Evolutionary conservation across 2,113 vertebrate species (phyloP).

Genomic region (Pristiophorus japonicus): DNA sequence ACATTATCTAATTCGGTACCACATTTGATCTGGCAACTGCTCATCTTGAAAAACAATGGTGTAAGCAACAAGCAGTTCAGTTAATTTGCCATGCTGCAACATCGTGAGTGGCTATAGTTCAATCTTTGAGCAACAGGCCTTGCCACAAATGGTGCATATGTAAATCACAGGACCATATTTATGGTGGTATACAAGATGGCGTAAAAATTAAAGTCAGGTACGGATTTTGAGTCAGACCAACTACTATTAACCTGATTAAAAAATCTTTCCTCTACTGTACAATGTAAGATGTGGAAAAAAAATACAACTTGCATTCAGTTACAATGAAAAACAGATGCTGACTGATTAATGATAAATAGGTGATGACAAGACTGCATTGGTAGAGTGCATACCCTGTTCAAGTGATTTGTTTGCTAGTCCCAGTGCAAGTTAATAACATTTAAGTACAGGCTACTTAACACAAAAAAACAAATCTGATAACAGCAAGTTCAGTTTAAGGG

Average conservation of each 20-base stretch:
- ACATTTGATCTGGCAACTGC: background rate
- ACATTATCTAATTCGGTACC: no score
- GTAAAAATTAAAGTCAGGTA: background rate
- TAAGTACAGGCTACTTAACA: background rate
- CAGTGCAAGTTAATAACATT: slow-evolving; percentile 28
- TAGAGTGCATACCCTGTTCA: background rate
- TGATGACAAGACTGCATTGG: slow-evolving; percentile 31
- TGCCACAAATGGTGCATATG: background rate
- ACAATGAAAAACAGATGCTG: slow-evolving; percentile 25
- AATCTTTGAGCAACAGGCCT: background rate
- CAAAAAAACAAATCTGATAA: slow-evolving; percentile 25
- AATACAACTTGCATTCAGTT: background rate
- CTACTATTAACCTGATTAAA: background rate
- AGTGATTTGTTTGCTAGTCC: slow-evolving; percentile 2
- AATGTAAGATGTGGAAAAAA: background rate
- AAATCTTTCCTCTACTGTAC: background rate
- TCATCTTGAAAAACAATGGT: background rate
- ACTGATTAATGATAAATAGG: slow-evolving; percentile 26
- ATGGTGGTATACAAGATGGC: background rate
- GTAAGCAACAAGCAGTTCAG: background rate
- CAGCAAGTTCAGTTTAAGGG: background rate
- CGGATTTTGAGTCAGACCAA: background rate
- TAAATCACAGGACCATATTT: background rate
- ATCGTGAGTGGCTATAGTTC: background rate
- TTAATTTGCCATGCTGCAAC: background rate